These are phyloP conservation scores for Athripsodes cinereus DNA, from an alignment of 2,888 invertebrate genomes.

Conservation along the genomic window DNA sequence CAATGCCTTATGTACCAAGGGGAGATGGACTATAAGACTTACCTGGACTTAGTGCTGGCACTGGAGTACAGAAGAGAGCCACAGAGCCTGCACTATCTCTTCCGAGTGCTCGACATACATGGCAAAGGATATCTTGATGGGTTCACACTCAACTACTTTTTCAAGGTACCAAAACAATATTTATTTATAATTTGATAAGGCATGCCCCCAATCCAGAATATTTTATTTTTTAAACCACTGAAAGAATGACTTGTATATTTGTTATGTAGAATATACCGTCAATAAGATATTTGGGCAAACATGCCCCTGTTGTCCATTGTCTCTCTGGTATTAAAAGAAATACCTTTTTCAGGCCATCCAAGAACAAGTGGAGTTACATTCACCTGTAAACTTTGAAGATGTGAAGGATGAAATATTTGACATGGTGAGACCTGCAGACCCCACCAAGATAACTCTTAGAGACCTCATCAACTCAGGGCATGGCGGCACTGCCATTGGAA, in stretches of 20 bases:
- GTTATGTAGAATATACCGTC: too few relatives aligned
- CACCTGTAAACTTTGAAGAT: constrained; percentile 85
- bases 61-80: constrained; percentile 89
- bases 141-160: constrained; percentile 89
- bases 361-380: constrained; percentile 81
- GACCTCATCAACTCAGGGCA: constrained; percentile 86
- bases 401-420: constrained; percentile 97
- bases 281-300: too few relatives aligned
- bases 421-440: constrained; percentile 89
- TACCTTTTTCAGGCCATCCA: constrained; percentile 78
- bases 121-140: constrained; percentile 82
- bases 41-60: constrained; percentile 89
- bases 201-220: too few relatives aligned
- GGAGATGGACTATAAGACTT: constrained; percentile 96
- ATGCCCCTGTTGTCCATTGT: too few relatives aligned
- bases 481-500: constrained; percentile 89
- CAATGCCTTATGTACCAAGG: constrained; percentile 92
- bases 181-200: too few relatives aligned
- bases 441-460: constrained; percentile 75
- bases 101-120: constrained; percentile 85
- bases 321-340: too few relatives aligned
- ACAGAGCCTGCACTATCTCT: constrained; percentile 85
- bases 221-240: too few relatives aligned
- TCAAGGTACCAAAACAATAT: constrained; percentile 69
- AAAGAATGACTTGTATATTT: too few relatives aligned